These are phyloP conservation scores for Oceanodroma tethys DNA, from an alignment of 2,113 vertebrate species.

Conservation along the genomic window DNA sequence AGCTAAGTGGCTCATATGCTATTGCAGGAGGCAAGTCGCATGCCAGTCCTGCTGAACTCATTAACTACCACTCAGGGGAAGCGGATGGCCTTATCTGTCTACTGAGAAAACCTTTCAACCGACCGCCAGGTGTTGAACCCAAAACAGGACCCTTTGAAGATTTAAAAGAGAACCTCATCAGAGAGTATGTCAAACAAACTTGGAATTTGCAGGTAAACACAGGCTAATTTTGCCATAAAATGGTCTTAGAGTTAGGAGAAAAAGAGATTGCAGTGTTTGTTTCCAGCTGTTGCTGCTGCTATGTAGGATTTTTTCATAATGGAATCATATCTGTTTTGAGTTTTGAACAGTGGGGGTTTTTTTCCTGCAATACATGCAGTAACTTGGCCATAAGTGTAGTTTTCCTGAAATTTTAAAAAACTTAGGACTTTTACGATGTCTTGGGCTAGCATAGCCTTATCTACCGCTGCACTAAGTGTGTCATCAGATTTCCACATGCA, in stretches of 20 bases:
- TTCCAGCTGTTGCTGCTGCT: neutral
- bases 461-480: neutral
- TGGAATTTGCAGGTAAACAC: conserved; percentile 90
- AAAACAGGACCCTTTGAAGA: conserved; percentile 94
- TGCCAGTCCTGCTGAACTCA: conserved; percentile 81
- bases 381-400: neutral
- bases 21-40: conserved; percentile 90
- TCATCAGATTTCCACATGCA: neutral
- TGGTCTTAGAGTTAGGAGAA: neutral
- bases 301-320: neutral
- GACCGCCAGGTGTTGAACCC: conserved; percentile 85
- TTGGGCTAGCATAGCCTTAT: neutral
- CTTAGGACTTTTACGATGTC: neutral
- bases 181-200: conserved; percentile 89
- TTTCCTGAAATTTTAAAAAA: neutral
- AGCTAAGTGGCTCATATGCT: conserved; percentile 84
- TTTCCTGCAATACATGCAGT: neutral
- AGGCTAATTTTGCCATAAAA: neutral
- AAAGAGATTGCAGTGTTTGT: neutral
- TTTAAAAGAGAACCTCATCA: conserved; percentile 91
- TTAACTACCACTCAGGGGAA: conserved; percentile 89
- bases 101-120: conserved; percentile 83
- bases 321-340: neutral
- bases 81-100: conserved; percentile 87
- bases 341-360: neutral